A percentile compares a stretch with the other conserved stretches of the same genome.
Conservation (phyloP, 2,888 invertebrate genomes). For the Himalopsyche tibetana region DNA sequence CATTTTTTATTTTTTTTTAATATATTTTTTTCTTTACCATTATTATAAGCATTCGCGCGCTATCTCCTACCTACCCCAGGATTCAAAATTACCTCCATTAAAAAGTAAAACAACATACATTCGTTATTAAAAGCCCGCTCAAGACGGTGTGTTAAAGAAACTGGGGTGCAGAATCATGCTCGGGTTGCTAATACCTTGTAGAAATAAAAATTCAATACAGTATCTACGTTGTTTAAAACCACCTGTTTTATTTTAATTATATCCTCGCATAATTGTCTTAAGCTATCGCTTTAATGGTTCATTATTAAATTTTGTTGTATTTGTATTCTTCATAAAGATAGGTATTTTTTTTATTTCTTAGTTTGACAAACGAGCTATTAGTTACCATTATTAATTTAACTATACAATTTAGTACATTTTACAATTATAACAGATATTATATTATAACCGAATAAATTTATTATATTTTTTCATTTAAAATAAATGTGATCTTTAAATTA, state of each 20-base stretch:
- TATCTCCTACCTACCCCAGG: constrained; percentile 51
- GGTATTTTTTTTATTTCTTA: neutral
- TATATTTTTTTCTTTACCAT: constrained; percentile 50
- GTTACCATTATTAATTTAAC: neutral
- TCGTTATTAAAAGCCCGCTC: constrained; percentile 58
- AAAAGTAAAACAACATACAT: constrained; percentile 56
- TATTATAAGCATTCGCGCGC: constrained; percentile 52
- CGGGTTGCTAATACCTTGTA: neutral
- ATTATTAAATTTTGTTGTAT: constrained; percentile 17
- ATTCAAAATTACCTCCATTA: constrained; percentile 56
- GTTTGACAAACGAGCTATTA: neutral
- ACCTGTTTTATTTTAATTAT: constrained; percentile 41
- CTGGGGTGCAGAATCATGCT: constrained; percentile 14
- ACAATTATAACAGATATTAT: neutral
- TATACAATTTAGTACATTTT: neutral
- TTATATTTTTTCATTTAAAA: too few relatives aligned
- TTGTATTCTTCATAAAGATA: neutral
- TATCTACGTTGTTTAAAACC: constrained; percentile 12
- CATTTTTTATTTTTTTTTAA: constrained; percentile 56
- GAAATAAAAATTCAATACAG: constrained; percentile 40
- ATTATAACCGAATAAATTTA: too few relatives aligned
- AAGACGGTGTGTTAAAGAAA: neutral
- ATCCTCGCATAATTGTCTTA: neutral
- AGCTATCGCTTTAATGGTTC: neutral
- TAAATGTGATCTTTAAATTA: too few relatives aligned